Evolutionary conservation across 2,797 vertebrate genomes (phyloP).

Genomic region (Myotis myotis): DNA sequence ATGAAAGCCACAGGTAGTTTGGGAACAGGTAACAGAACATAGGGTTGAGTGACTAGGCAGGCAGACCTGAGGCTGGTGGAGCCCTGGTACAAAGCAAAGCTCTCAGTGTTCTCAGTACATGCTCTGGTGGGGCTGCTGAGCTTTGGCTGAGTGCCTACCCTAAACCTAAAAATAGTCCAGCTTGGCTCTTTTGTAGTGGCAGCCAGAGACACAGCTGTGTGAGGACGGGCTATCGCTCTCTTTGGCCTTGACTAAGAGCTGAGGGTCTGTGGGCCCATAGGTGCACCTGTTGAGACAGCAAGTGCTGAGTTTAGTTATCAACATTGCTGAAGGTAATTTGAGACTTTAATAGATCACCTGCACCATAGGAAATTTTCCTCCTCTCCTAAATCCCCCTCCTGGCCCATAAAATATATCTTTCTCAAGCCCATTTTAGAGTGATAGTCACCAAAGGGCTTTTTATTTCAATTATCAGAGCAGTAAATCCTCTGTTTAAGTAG

Average conservation of each 20-base stretch:
- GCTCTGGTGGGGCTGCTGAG: conserved; percentile 1
- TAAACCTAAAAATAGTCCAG: conserved; percentile 56
- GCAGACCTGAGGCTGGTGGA: background rate
- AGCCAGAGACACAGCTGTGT: conserved; percentile 61
- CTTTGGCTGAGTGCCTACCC: conserved; percentile 43
- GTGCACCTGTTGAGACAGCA: conserved; percentile 53
- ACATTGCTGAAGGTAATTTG: conserved; percentile 29
- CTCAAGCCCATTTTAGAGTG: background rate
- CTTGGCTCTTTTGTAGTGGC: conserved; percentile 47
- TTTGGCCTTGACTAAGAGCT: conserved; percentile 57
- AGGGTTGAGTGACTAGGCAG: background rate
- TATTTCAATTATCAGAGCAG: background rate
- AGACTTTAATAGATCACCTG: background rate
- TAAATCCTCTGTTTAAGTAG: background rate
- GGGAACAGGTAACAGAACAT: background rate
- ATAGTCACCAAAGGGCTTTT: background rate
- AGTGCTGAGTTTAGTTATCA: conserved; percentile 16
- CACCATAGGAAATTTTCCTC: background rate
- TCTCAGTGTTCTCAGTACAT: background rate
- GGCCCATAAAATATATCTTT: background rate
- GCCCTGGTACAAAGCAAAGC: background rate
- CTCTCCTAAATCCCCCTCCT: background rate
- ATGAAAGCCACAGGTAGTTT: background rate
- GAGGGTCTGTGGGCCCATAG: conserved; percentile 14
- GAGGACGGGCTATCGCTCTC: conserved; percentile 21